These are phyloP conservation scores for Cydia pomonella DNA, from an alignment of 1,140 invertebrate genomes.

Conservation along the genomic window DNA sequence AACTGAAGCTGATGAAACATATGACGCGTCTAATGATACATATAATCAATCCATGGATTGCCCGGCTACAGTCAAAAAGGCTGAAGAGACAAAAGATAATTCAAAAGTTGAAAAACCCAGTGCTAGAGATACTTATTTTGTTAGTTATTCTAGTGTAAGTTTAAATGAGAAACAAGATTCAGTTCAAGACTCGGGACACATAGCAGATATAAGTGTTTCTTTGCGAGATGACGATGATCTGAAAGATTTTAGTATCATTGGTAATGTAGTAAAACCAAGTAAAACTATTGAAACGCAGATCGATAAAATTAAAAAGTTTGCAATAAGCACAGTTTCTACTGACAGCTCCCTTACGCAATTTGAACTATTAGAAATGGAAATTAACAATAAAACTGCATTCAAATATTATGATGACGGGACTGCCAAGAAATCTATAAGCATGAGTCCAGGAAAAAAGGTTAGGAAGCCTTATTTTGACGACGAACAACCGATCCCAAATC, in stretches of 20 bases:
- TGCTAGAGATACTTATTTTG: constrained; percentile 39
- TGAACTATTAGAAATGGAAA: constrained; percentile 60
- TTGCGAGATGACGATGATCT: neutral
- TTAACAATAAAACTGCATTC: constrained; percentile 43
- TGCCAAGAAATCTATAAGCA: constrained; percentile 20
- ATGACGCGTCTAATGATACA: constrained; percentile 27
- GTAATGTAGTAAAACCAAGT: constrained; percentile 15
- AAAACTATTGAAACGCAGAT: constrained; percentile 47
- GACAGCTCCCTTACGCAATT: constrained; percentile 63
- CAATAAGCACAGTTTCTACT: constrained; percentile 44
- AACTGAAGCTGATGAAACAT: constrained; percentile 19
- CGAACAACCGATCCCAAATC: constrained; percentile 28
- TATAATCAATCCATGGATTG: constrained; percentile 10
- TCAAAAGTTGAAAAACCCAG: constrained; percentile 25
- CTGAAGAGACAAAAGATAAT: neutral
- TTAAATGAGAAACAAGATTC: constrained; percentile 13
- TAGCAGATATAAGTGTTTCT: constrained; percentile 29
- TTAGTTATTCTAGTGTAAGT: constrained; percentile 33
- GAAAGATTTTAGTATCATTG: neutral
- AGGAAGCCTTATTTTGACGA: constrained; percentile 55
- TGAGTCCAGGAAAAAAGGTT: constrained; percentile 41
- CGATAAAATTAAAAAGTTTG: constrained; percentile 47
- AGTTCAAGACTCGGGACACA: neutral
- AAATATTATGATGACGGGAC: constrained; percentile 48
- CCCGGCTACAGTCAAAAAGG: constrained; percentile 31